A percentile compares a stretch with the other conserved stretches of the same genome.
Evolutionary conservation across 35 echinoderm and acorn worm genomes (phyloP).

Genomic region (Holothuria glaberrima): DNA sequence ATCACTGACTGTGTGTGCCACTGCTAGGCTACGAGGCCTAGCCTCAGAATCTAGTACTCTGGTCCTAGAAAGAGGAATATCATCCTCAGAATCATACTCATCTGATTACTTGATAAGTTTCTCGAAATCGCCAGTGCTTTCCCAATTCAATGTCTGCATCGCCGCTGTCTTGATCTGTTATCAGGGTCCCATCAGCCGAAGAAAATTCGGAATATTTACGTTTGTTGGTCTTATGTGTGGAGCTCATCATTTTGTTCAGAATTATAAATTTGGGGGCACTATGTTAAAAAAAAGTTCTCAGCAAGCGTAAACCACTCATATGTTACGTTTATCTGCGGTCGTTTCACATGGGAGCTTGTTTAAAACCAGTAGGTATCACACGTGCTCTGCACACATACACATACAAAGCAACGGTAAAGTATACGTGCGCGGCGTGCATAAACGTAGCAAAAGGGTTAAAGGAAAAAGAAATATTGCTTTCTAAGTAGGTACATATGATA

Average conservation of each 20-base stretch:
- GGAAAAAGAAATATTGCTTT: no score
- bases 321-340: not conserved
- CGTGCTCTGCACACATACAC: not conserved
- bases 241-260: not conserved
- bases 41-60: not conserved
- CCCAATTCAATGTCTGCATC: not conserved
- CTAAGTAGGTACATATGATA: no score
- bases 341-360: not conserved
- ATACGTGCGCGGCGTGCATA: not conserved
- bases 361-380: not conserved
- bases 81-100: conserved; percentile 32
- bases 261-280: not conserved
- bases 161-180: not conserved
- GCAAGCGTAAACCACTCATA: not conserved
- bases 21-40: not conserved
- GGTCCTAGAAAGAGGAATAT: not conserved
- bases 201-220: not conserved
- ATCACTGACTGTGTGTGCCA: not conserved
- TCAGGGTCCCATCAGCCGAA: not conserved
- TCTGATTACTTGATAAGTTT: not conserved
- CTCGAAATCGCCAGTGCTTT: not conserved
- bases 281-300: not conserved
- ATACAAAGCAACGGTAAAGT: not conserved
- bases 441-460: not conserved
- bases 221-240: not conserved